Base-by-base conservation (phyloP, 1,140 invertebrate species). In the Diachasma alloeum region DNA sequence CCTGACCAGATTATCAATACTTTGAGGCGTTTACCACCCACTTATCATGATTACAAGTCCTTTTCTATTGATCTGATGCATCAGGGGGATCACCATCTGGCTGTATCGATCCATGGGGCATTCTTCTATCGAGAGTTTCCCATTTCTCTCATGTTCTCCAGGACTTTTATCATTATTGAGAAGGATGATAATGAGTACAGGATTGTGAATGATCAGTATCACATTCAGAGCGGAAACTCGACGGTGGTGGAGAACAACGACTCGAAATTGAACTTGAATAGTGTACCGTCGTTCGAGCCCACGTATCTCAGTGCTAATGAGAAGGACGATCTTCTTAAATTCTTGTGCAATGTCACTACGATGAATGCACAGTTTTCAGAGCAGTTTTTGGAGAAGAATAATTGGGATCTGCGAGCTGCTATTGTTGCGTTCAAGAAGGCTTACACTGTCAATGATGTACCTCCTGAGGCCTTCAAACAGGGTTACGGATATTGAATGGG, bases 151-250 rank as follows among this genome's bases (percentile, higher is more conserved):
- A 77, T 83, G 13, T 90, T 89, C 59, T 84, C 82, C 37, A 82
- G 87, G 63, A 89, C 87, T 17, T 85, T 90, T 22, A 83, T 89
- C 5, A 80, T 90, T 1, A 78, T 81, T n/a, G 81, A 82, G 3
- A 86, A 83, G 56, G 87, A 88, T 22, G 89, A 90, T 26, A 82
- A 86, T 67, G 88, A 90, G 79, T 89, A 85, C 76, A 83, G 86
- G 22, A 89, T 90, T 36, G 77, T 83, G 2, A 90, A 90, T 78
- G 89, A 90, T 81, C 83, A 88, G 53, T 89, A 86, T 79, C 85
- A 89, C 66, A 77, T 90, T 5, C 83, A 86, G 11, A 84, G 84
- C 73, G 82, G 79, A 19, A 77, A 83, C 17, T 37, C 81, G 3
- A 83, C 75, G 63, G 73, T 71, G 22, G 81, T 75, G 48, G 72